Conservation (phyloP, 2,888 invertebrate genomes). For the Parelbella ahira region DNA sequence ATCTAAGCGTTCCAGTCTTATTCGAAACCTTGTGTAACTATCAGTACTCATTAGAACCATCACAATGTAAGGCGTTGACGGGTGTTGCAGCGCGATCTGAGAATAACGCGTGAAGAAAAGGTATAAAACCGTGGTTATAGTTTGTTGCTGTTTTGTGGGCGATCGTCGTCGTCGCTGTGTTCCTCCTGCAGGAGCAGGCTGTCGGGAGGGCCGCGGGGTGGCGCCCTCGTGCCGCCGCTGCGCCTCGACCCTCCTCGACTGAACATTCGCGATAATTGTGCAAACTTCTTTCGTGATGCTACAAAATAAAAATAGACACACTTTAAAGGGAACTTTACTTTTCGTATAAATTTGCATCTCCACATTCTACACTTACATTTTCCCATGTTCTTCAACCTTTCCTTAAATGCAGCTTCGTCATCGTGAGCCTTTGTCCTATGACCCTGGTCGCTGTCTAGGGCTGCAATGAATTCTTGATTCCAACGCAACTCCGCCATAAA, state of each 20-base stretch:
- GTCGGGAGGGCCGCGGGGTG: slow-evolving; percentile 77
- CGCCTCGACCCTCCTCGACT: slow-evolving; percentile 82
- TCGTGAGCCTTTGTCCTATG: slow-evolving; percentile 73
- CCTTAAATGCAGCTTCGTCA: slow-evolving; percentile 88
- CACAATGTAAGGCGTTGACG: slow-evolving; percentile 11
- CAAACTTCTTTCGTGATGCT: slow-evolving; percentile 90
- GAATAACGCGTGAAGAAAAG: slow-evolving; percentile 26
- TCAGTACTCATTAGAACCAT: slow-evolving; percentile 30
- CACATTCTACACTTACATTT: slow-evolving; percentile 87
- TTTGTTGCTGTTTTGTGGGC: slow-evolving; percentile 42
- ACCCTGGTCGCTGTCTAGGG: slow-evolving; percentile 87
- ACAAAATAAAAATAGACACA: slow-evolving; percentile 30
- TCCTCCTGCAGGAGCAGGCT: slow-evolving; percentile 82
- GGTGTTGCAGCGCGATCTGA: slow-evolving; percentile 20
- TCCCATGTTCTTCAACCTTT: slow-evolving; percentile 90
- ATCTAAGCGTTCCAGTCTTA: slow-evolving; percentile 68
- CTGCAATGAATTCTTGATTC: slow-evolving; percentile 93
- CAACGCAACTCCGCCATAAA: slow-evolving; percentile 92
- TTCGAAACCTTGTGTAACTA: slow-evolving; percentile 56
- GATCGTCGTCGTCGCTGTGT: slow-evolving; percentile 82
- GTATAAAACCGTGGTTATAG: slow-evolving; percentile 30
- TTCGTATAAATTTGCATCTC: too few species aligned
- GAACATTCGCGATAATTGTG: slow-evolving; percentile 88
- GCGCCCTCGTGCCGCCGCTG: slow-evolving; percentile 55
- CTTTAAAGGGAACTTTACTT: too few species aligned